These are phyloP conservation scores for Drosophila peninsularis DNA, from an alignment of 2,888 invertebrate species.

Conservation along the genomic window DNA sequence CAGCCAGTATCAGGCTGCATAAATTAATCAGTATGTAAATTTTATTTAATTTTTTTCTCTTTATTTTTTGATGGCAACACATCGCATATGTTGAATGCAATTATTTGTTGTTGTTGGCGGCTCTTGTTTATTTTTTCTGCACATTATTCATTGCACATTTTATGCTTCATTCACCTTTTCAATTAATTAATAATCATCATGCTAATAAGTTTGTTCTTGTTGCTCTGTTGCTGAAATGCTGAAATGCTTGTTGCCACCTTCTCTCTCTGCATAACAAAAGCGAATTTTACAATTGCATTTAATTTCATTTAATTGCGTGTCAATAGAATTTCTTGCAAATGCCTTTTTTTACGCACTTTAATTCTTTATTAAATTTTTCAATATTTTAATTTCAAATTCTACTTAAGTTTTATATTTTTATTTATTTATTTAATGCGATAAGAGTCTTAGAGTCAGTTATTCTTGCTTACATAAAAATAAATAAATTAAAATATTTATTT, in stretches of 20 bases:
- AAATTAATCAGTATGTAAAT: slow-evolving; percentile 48
- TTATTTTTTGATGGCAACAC: slow-evolving; percentile 24
- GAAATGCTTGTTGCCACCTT: slow-evolving; percentile 24
- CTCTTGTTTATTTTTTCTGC: slow-evolving; percentile 29
- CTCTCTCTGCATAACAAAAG: slow-evolving; percentile 22
- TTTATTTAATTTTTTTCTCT: slow-evolving; percentile 16
- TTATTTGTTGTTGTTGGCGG: slow-evolving; percentile 26
- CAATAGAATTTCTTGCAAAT: slow-evolving; percentile 60
- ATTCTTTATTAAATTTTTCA: slow-evolving; percentile 14
- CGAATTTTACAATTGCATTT: slow-evolving; percentile 59
- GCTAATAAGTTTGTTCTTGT: slow-evolving; percentile 64
- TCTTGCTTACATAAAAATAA: background rate
- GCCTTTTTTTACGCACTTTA: background rate
- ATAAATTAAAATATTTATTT: background rate
- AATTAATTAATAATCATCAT: slow-evolving; percentile 78
- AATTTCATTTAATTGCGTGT: slow-evolving; percentile 70
- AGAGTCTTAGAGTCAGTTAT: background rate
- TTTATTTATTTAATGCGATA: background rate
- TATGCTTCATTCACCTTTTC: slow-evolving; percentile 76
- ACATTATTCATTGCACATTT: slow-evolving; percentile 77
- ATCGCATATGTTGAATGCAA: slow-evolving; percentile 59
- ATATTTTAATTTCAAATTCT: no score
- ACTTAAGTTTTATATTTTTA: no score
- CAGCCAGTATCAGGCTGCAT: slow-evolving; percentile 17
- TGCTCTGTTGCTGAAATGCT: slow-evolving; percentile 23